Base-by-base conservation (phyloP, 2,113 vertebrate species). In the Rhinoptilus africanus region DNA sequence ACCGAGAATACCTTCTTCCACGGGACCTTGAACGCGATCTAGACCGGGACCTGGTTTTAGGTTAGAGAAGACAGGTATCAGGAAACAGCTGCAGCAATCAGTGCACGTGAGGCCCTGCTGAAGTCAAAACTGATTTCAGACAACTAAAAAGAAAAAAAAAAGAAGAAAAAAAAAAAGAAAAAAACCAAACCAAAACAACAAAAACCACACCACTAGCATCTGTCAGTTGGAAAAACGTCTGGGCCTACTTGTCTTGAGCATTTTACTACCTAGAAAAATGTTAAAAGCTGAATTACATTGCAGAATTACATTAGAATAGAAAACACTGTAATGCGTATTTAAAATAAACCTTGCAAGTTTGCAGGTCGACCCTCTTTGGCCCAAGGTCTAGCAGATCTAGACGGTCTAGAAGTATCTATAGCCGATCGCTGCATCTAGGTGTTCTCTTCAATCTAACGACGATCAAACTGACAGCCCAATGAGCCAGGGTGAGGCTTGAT, bases 311-410 rank as follows among this genome's bases (percentile, higher is more conserved):
- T 97, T 95, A 98, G 97, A 98, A 98, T 98, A 98, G 96, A 98
- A 99, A 98, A 98, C 98, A 98, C 98, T 98, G 97, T 98, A 99
- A 99, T 99, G 98, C 96, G 98, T 99, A 99, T 98, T 98, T 99
- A 98, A 99, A 99, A 98, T 99, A 99, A 99, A 99, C 99, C 99
- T 99, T 99, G 99, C 99, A 99, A 98, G 98, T 99, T 98, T 99
- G 99, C 98, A 98, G 98, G 98, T 99, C 98, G 98, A 99, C 98
- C 98, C 98, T 99, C 99, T 99, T 99, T 99, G 99, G 99, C 98
- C 99, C 98, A 98, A 99, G 98, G 98, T 99, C 98, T 98, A 99
- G 98, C 96, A 99, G 99, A 99, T 99, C 99, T 98, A 98, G 98
- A 98, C 98, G 98, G 97, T 98, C 98, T 99, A 99, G 99, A 98